A percentile compares a stretch with the other conserved stretches of the same genome.
phyloP scores from a whole-genome alignment of 2,113 vertebrate genomes.

The Peucedramus taeniatus region DNA sequence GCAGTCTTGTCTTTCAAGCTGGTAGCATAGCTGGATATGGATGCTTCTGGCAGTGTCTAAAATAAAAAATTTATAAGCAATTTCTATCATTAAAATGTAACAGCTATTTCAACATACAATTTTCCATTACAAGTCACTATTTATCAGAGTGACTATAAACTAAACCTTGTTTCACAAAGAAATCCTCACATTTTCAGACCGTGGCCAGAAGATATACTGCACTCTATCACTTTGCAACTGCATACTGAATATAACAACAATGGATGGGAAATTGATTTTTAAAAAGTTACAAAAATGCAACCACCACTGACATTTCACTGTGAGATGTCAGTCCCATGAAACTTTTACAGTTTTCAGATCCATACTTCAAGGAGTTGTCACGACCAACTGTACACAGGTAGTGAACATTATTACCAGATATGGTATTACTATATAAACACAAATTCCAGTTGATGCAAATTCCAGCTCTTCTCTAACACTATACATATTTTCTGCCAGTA shows the following conservation, averaged over 20 bases:
- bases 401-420: neutral
- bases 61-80: conserved; percentile 16
- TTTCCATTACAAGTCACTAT: neutral
- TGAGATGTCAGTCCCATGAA: neutral
- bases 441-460: neutral
- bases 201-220: neutral
- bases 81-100: neutral
- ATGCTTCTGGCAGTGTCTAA: conserved; percentile 91
- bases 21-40: conserved; percentile 87
- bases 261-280: neutral
- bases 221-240: neutral
- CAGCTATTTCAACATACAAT: neutral
- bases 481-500: neutral
- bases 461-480: neutral
- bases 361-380: neutral
- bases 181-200: neutral
- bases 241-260: neutral
- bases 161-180: neutral
- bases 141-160: neutral
- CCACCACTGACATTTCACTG: neutral
- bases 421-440: neutral
- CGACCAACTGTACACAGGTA: neutral
- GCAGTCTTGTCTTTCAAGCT: conserved; percentile 87
- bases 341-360: neutral
- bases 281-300: neutral